Base-by-base conservation (phyloP, 2,113 vertebrate genomes). In the Syngnathoides biaculeatus region DNA sequence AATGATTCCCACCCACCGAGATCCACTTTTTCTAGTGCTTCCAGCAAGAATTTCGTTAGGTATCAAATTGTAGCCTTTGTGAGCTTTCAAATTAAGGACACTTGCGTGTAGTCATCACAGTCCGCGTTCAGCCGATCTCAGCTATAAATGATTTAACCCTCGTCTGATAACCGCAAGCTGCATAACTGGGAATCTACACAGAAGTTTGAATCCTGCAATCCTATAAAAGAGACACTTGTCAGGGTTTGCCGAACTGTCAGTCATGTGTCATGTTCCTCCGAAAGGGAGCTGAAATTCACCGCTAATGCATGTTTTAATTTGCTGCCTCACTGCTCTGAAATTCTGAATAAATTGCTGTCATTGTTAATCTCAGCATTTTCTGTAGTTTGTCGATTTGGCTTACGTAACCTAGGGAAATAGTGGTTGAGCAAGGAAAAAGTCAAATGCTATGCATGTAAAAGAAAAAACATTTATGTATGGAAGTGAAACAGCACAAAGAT, bases 301-400 rank as follows among this genome's bases (percentile, higher is more conserved):
- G 47, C 79, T 73, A 72, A 84, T 82, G 80, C 73, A 75, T 75
- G 67, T 83, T 87, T 86, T 80, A 82, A 86, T 88, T 82, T 85
- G 83, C 86, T 85, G 81, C 84, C 80, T 87, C 82, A 80, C 79
- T 84, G 81, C 82, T 73, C 79, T 85, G 84, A 84, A 87, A 88
- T 90, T 71, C 62, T 35, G 75, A 61, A 75, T 76, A 74, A 80
- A 75, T 60, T 67, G 65, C 63, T 9, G 38, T 53, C 22, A 77
- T 64, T 81, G 81, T 79, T 74, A 63, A 40, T 75, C 48, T 77
- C 71, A 45, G 52, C 60, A 61, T 65, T 53, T 81, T 72, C 74
- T 75, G 65, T 14, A 57, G 58, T 61, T 81, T 67, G 60, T 71
- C 74, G 64, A 60, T 74, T 48, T 68, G 69, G 52, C 45, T n/a